Evolutionary conservation across 2,888 invertebrate genomes (phyloP).

Genomic region (Xanthorhoe spadicearia): DNA sequence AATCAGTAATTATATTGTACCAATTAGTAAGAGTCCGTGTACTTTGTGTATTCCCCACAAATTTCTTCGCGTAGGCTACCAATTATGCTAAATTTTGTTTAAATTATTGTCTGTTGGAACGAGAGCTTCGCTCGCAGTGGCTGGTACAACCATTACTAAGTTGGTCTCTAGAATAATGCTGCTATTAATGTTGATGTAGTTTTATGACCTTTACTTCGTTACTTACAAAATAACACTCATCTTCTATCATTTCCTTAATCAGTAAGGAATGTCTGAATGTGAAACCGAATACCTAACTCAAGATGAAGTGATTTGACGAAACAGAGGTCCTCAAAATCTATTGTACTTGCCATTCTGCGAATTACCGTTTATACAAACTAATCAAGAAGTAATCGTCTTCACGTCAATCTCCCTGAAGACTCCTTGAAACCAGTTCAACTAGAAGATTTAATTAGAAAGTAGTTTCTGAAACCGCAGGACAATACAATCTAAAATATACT

Average conservation of each 20-base stretch:
- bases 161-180: not conserved
- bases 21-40: conserved; percentile 4
- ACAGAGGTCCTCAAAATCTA: conserved; percentile 2
- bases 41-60: conserved; percentile 13
- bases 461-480: conserved; percentile 13
- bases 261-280: not conserved
- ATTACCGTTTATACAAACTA: conserved; percentile 12
- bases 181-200: not conserved
- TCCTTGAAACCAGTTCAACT: conserved; percentile 28
- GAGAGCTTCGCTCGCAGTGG: conserved; percentile 1
- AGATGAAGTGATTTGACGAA: not conserved
- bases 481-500: conserved; percentile 10
- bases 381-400: conserved; percentile 21
- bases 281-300: not conserved
- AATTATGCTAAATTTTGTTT: conserved; percentile 21
- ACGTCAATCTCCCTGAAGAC: conserved; percentile 22
- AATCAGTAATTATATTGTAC: conserved; percentile 27
- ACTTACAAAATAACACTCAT: too few species aligned
- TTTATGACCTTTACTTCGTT: not conserved
- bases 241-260: too few species aligned
- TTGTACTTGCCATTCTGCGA: conserved; percentile 3
- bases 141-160: conserved; percentile 9
- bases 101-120: conserved; percentile 19
- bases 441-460: conserved; percentile 31
- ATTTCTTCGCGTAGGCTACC: conserved; percentile 16